Conservation (phyloP, 1,140 invertebrate genomes). For the Drosophila albomicans region DNA sequence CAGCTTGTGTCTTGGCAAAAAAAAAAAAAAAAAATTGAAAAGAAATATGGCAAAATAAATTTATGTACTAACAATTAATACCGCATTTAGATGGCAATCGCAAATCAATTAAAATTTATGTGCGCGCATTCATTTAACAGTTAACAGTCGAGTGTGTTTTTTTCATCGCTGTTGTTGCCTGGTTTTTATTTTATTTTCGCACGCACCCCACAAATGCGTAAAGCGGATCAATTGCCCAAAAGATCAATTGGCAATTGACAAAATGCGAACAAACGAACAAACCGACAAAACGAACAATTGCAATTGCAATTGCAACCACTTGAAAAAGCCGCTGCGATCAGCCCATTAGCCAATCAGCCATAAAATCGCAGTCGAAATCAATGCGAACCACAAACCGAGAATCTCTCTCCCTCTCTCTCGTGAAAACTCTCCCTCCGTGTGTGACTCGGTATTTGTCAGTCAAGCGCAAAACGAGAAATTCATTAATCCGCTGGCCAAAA, state of each 20-base stretch:
- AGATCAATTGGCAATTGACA: constrained; percentile 82
- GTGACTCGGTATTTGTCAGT: constrained; percentile 50
- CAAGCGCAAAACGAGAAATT: constrained; percentile 75
- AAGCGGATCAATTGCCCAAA: constrained; percentile 81
- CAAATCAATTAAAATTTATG: constrained; percentile 58
- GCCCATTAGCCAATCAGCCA: constrained; percentile 58
- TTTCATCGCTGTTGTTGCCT: constrained; percentile 21
- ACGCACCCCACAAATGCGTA: constrained; percentile 54
- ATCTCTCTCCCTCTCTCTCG: not conserved
- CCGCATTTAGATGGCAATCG: constrained; percentile 68
- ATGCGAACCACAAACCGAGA: constrained; percentile 40
- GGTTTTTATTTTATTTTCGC: constrained; percentile 39
- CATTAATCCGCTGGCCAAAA: constrained; percentile 57
- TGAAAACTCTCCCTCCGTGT: not conserved
- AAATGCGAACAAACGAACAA: constrained; percentile 16
- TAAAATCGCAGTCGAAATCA: constrained; percentile 69
- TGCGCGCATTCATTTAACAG: constrained; percentile 39
- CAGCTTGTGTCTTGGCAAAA: constrained; percentile 1
- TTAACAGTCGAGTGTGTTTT: constrained; percentile 4
- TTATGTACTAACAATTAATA: constrained; percentile 65
- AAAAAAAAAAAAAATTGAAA: not conserved
- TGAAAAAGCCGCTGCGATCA: constrained; percentile 49
- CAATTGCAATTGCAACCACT: constrained; percentile 51
- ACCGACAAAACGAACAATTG: constrained; percentile 25
- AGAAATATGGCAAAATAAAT: constrained; percentile 26